These are phyloP conservation scores for Sminthurides bifidus DNA, from an alignment of 1,140 invertebrate genomes.

Conservation along the genomic window DNA sequence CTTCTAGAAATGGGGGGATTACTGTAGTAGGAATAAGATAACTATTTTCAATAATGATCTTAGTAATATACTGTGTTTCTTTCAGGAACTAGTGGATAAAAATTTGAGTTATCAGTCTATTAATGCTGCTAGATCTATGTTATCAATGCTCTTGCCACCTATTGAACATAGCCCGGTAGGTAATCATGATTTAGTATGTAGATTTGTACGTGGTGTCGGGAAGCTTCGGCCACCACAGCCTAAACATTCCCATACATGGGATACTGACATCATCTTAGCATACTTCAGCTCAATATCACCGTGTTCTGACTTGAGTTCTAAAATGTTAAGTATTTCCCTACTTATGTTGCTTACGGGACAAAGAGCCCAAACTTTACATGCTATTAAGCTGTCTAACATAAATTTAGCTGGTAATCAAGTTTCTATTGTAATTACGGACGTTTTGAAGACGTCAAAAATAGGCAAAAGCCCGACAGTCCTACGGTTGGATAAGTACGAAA, in stretches of 20 bases:
- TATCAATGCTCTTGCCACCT: slow-evolving; percentile 8
- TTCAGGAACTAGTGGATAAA: neutral
- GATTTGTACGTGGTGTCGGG: slow-evolving; percentile 6
- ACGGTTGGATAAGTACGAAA: neutral
- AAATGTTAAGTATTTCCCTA: slow-evolving; percentile 10
- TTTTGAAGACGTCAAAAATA: slow-evolving; percentile 6
- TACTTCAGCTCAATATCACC: neutral
- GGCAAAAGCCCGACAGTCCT: neutral
- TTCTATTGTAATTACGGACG: neutral
- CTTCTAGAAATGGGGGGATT: neutral
- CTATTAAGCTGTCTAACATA: slow-evolving; percentile 9
- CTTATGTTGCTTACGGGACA: slow-evolving; percentile 9
- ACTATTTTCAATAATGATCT: neutral
- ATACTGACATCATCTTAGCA: slow-evolving; percentile 1
- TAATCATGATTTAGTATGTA: slow-evolving; percentile 2
- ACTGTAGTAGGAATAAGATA: neutral
- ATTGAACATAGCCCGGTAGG: slow-evolving; percentile 3
- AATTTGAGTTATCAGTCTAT: slow-evolving; percentile 10
- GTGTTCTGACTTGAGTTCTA: neutral
- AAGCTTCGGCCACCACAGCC: slow-evolving; percentile 2
- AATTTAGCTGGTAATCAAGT: neutral
- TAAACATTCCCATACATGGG: slow-evolving; percentile 14
- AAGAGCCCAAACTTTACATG: slow-evolving; percentile 12
- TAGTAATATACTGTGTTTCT: neutral
- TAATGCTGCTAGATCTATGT: slow-evolving; percentile 14